A percentile compares a stretch with the other conserved stretches of the same genome.
phyloP scores from a whole-genome alignment of 2,888 invertebrate genomes.

The Eupithecia subumbrata region DNA sequence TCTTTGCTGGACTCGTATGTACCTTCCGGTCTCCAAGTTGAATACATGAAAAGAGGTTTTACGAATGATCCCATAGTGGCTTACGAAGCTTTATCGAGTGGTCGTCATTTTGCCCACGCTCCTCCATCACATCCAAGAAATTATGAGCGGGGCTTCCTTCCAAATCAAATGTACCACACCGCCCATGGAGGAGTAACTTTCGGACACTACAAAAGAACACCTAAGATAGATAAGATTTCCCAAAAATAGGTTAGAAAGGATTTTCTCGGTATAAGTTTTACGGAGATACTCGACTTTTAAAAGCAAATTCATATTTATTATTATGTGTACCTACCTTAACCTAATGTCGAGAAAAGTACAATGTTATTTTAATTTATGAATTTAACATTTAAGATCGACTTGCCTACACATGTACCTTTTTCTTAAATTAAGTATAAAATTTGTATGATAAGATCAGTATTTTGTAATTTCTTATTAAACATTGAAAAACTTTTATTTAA shows the following conservation, averaged over 20 bases:
- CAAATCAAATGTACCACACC: slow-evolving; percentile 80
- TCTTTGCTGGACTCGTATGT: slow-evolving; percentile 85
- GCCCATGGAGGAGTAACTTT: slow-evolving; percentile 73
- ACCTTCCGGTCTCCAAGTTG: slow-evolving; percentile 82
- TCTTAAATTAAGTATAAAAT: background rate
- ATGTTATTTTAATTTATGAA: background rate
- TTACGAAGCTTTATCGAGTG: slow-evolving; percentile 73
- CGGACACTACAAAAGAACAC: slow-evolving; percentile 75
- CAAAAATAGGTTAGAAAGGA: slow-evolving; percentile 45
- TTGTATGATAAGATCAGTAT: slow-evolving; percentile 32
- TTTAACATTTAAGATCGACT: background rate
- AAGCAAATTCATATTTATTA: background rate
- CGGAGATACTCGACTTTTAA: background rate
- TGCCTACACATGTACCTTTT: slow-evolving; percentile 15
- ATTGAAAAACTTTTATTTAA: background rate
- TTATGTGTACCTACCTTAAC: background rate
- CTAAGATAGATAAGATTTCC: slow-evolving; percentile 62
- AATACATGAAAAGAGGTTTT: slow-evolving; percentile 76
- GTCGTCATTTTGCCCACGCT: slow-evolving; percentile 58
- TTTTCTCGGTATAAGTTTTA: background rate
- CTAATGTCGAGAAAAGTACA: background rate
- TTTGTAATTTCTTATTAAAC: slow-evolving; percentile 23
- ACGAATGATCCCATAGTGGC: slow-evolving; percentile 71
- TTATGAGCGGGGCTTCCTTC: slow-evolving; percentile 76
- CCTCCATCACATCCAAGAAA: slow-evolving; percentile 59